Evolutionary conservation across 2,113 vertebrate species (phyloP), one percentile per base, ranked within the genome.

Genomic region (Hydropotes inermis): DNA sequence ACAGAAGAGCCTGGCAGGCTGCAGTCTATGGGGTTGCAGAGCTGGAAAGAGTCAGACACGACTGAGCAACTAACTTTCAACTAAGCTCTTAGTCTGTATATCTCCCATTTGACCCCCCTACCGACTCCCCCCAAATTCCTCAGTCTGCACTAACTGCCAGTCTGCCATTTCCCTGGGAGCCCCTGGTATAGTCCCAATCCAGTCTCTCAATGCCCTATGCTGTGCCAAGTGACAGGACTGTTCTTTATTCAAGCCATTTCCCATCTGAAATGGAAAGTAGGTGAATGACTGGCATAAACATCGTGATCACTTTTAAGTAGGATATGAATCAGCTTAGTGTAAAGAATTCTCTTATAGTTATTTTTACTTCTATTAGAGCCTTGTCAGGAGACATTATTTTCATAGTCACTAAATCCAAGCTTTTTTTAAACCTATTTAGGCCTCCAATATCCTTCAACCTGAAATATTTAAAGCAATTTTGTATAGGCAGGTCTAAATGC

Each of bases 321-420:
- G 60, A 92, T 89, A 92, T 82, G 96, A 98, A 97, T 91, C 97
- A 86, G 13, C 36, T 33, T 98, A 86, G 90, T 86, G 88, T 16
- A 95, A 98, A 97, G 57, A 30, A 89, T 60, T 95, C 88, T 55
- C 55, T 83, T 91, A 94, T 12, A 97, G 92, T 58, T 98, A 93
- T 97, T 98, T 89, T 98, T 87, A 67, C 52, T 97, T 97, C 88
- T 70, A 90, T 74, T 89, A 92, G 54, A 84, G 50, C 74, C 92
- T 97, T 97, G 64, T 96, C 95, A 92, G 78, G 61, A 28, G 60
- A 87, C 94, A 43, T 78, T 98, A 70, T 94, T 98, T 96, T 54
- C 95, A 94, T 97, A 94, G 50, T 54, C n/a, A 52, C 43, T 74
- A 78, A 94, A 97, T 97, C 96, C 87, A 97, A 87, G n/a, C 1